Conservation (phyloP, 2,113 vertebrate genomes). For the Thunnus maccoyii region DNA sequence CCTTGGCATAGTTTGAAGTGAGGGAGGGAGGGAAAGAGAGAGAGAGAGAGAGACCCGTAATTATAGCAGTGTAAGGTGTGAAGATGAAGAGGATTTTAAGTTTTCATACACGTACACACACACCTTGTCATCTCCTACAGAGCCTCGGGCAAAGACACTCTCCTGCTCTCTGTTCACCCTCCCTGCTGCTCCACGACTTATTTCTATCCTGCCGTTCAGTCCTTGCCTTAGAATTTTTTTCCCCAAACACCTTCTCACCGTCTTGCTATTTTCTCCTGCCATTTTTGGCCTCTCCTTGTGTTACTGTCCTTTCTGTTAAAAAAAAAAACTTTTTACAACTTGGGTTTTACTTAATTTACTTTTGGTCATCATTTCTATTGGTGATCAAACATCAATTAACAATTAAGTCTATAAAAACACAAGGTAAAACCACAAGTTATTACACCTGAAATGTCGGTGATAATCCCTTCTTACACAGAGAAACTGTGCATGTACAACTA, state of each 20-base stretch:
- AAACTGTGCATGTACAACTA: neutral
- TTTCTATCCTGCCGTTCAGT: slow-evolving; percentile 15
- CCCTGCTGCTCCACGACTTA: slow-evolving; percentile 39
- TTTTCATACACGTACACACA: slow-evolving; percentile 61
- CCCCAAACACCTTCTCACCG: slow-evolving; percentile 4
- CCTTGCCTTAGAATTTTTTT: slow-evolving; percentile 11
- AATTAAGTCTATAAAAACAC: neutral
- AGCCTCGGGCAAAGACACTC: slow-evolving; percentile 72
- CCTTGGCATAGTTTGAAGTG: slow-evolving; percentile 73
- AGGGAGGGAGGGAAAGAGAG: slow-evolving; percentile 53
- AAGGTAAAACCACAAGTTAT: neutral
- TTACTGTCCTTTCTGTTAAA: slow-evolving; percentile 21
- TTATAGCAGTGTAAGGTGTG: slow-evolving; percentile 78
- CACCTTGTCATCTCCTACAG: slow-evolving; percentile 68
- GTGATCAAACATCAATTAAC: neutral
- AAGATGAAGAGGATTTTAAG: slow-evolving; percentile 74
- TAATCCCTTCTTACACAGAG: neutral
- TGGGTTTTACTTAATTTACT: neutral
- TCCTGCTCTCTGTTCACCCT: slow-evolving; percentile 15
- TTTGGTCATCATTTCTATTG: neutral
- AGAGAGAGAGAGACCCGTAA: slow-evolving; percentile 73
- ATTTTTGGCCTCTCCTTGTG: neutral
- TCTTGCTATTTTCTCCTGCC: neutral
- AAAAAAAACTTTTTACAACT: neutral
- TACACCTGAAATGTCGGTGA: neutral